Evolutionary conservation across 2,797 vertebrate species (phyloP), one percentile per base, ranked within the genome.

Genomic region (Crax fasciolata): DNA sequence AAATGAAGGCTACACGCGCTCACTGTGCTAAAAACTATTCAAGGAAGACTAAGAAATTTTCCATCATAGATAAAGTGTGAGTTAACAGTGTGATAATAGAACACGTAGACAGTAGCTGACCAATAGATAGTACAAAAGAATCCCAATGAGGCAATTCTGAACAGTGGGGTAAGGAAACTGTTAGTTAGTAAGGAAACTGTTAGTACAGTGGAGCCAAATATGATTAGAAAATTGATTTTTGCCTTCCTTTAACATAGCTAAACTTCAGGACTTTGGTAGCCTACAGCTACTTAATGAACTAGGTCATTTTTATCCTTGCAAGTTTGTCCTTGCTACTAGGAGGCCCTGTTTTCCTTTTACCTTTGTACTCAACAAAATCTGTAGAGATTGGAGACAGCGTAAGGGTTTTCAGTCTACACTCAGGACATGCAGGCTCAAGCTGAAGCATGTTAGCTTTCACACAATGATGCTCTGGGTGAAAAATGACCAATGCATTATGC

Each of bases 251-350:
- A 72, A 35, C 3, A 28, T 24, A 38, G 38, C 14, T 44, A 39
- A 54, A 63, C n/a, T 66, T 78, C 39, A 61, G 32, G 21, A 12
- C 21, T 44, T 35, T 19, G 41, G 19, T 4, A 52, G 7, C 30
- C 24, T 28, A 19, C 4, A 30, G 19, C 14, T 61, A 61, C 7
- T 14, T 67, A 32, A 46, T 27, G 24, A 75, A 62, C 30, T 57
- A 38, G 1, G 4, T 3, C 74, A 55, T 87, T 35, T 49, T 32
- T 43, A 44, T 14, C 39, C 15, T 0, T 11, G 16, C 0, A 1
- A 72, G 30, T 32, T 75, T 43, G 6, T 25, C 23, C 11, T 39
- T 35, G 32, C 32, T 27, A 67, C 11, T 0, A 3, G 15, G n/a
- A 25, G 3, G 2, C 13, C 9, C 6, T 46, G 6, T 41, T 87